Evolutionary conservation across 2,797 vertebrate species (phyloP).

Genomic region (Pangasius djambal): DNA sequence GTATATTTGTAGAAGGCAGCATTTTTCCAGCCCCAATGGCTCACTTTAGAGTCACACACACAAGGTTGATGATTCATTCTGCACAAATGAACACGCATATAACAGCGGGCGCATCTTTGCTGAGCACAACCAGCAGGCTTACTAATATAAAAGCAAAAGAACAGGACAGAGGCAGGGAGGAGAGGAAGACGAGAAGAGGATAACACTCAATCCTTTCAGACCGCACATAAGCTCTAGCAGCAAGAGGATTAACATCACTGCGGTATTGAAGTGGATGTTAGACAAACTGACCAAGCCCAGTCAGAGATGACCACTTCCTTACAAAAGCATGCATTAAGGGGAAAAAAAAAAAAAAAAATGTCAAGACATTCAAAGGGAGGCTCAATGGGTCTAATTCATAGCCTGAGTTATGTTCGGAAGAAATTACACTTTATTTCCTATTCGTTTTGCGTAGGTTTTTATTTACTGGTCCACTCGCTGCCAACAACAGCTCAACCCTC

Average conservation of each 20-base stretch:
- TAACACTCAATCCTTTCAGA: not conserved
- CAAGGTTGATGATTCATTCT: conserved; percentile 23
- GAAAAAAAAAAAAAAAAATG: not conserved
- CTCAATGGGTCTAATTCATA: conserved; percentile 30
- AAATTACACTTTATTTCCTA: conserved; percentile 33
- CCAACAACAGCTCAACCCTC: conserved; percentile 71
- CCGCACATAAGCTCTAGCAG: not conserved
- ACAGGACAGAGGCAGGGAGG: not conserved
- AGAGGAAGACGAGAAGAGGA: not conserved
- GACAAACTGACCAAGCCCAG: conserved; percentile 30
- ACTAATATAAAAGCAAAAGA: conserved; percentile 8
- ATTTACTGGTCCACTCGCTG: conserved; percentile 55
- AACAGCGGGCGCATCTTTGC: not conserved
- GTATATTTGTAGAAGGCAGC: not conserved
- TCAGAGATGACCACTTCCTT: conserved; percentile 1
- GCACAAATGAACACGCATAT: not conserved
- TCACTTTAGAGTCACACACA: not conserved
- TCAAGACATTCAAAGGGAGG: not conserved
- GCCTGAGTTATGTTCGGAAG: conserved; percentile 1
- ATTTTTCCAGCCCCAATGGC: not conserved
- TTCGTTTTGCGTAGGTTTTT: conserved; percentile 28
- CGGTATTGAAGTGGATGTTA: conserved; percentile 2
- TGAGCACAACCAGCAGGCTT: not conserved
- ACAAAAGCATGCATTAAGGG: conserved; percentile 3
- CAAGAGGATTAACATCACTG: not conserved